Percentiles rank a stretch among this genome's conserved stretches.
Evolutionary conservation across 2,888 invertebrate genomes (phyloP).

Genomic region (Hemicrepidius hirtus): DNA sequence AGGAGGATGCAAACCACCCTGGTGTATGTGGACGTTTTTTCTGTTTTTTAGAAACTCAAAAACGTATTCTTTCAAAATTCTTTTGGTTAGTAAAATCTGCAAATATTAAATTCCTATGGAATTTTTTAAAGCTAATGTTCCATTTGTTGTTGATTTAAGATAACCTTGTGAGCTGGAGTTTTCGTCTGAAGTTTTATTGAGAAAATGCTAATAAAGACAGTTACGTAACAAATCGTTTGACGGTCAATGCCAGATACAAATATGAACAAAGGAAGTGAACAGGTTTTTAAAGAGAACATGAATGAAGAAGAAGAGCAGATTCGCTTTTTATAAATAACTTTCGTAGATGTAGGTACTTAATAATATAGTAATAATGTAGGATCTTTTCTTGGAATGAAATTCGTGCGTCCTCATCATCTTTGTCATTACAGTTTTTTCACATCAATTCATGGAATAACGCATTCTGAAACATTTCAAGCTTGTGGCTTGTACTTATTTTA

Average conservation of each 20-base stretch:
- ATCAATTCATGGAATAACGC: slow-evolving; percentile 7
- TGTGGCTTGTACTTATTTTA: not conserved
- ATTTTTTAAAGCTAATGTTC: too few species aligned
- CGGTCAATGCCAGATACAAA: slow-evolving; percentile 42
- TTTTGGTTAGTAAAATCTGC: too few species aligned
- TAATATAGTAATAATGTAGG: slow-evolving; percentile 30
- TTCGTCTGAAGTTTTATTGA: slow-evolving; percentile 1
- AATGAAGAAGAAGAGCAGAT: slow-evolving; percentile 39
- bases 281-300: slow-evolving; percentile 36
- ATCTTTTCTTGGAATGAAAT: slow-evolving; percentile 3
- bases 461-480: not conserved
- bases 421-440: slow-evolving; percentile 6
- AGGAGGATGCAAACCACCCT: too few species aligned
- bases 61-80: too few species aligned
- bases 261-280: slow-evolving; percentile 47
- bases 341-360: slow-evolving; percentile 27
- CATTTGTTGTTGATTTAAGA: too few species aligned
- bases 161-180: slow-evolving; percentile 15
- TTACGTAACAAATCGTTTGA: slow-evolving; percentile 32
- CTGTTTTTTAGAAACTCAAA: too few species aligned
- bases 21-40: too few species aligned
- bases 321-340: slow-evolving; percentile 38
- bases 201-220: slow-evolving; percentile 28
- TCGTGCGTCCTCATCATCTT: slow-evolving; percentile 2
- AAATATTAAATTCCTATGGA: not conserved